Evolutionary conservation across 2,888 invertebrate species (phyloP).

Genomic region (Parnassius glacialis): DNA sequence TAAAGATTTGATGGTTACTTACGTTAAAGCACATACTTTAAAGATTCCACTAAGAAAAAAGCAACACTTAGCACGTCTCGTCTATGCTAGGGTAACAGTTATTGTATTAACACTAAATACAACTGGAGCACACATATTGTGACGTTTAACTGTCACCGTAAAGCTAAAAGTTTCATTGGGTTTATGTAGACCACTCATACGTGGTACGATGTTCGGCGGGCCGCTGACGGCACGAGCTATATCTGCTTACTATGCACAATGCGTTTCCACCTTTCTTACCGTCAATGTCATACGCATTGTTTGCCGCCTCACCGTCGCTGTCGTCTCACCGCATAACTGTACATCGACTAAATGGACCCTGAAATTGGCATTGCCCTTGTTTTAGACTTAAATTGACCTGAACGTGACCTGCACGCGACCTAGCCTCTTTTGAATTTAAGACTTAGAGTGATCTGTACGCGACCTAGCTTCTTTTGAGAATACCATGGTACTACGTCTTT

Average conservation of each 20-base stretch:
- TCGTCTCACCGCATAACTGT: slow-evolving; percentile 64
- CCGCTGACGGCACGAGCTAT: slow-evolving; percentile 44
- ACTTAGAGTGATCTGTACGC: slow-evolving; percentile 44
- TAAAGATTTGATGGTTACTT: too few relatives aligned
- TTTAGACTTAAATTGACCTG: slow-evolving; percentile 35
- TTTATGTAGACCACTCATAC: slow-evolving; percentile 33
- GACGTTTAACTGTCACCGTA: slow-evolving; percentile 28
- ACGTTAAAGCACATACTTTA: too few relatives aligned
- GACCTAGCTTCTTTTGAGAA: slow-evolving; percentile 48
- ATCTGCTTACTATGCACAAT: slow-evolving; percentile 63
- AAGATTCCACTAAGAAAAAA: too few relatives aligned
- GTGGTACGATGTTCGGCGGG: slow-evolving; percentile 38
- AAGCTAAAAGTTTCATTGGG: slow-evolving; percentile 28
- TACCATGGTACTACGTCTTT: slow-evolving; percentile 31
- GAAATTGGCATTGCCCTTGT: slow-evolving; percentile 79
- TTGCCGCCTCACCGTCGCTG: slow-evolving; percentile 49
- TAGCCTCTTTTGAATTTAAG: slow-evolving; percentile 52
- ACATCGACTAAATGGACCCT: slow-evolving; percentile 69
- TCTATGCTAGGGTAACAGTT: too few relatives aligned
- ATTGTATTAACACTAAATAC: slow-evolving; percentile 18
- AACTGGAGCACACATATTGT: slow-evolving; percentile 27
- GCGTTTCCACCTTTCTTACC: slow-evolving; percentile 76
- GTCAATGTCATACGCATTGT: slow-evolving; percentile 76
- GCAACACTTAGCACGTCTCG: too few relatives aligned
- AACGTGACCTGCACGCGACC: slow-evolving; percentile 50